Percentiles rank a stretch among this genome's conserved stretches.
phyloP scores from a whole-genome alignment of 2,113 vertebrate genomes.

The Equus quagga region DNA sequence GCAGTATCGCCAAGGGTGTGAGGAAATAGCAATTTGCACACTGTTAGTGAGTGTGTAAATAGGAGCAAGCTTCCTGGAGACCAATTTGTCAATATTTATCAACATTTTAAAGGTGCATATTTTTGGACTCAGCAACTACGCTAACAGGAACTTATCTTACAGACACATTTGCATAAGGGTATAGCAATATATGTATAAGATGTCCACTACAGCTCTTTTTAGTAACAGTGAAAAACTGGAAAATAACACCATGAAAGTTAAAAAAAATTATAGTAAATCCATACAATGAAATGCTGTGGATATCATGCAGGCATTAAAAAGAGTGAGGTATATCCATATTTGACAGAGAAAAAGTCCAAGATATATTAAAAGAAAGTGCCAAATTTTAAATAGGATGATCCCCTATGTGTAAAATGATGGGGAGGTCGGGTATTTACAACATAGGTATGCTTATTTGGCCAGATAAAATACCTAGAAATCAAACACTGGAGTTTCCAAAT shows the following conservation, averaged over 20 bases:
- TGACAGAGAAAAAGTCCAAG: conserved; percentile 11
- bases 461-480: neutral
- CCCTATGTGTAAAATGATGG: neutral
- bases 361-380: neutral
- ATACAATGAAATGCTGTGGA: neutral
- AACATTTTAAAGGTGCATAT: neutral
- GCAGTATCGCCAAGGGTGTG: neutral
- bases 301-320: conserved; percentile 1
- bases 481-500: conserved; percentile 26
- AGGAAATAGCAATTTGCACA: conserved; percentile 3
- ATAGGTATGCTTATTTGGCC: neutral
- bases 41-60: neutral
- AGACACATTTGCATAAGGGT: neutral
- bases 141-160: neutral
- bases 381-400: conserved; percentile 33
- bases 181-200: neutral
- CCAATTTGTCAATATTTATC: conserved; percentile 26
- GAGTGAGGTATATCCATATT: neutral
- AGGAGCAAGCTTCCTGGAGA: neutral
- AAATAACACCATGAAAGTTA: neutral
- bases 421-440: neutral
- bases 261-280: neutral
- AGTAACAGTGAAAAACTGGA: neutral
- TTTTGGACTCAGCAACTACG: neutral
- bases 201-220: neutral